These are phyloP conservation scores for Nycticebus coucang DNA, from an alignment of 2,113 vertebrate genomes.

Conservation along the genomic window DNA sequence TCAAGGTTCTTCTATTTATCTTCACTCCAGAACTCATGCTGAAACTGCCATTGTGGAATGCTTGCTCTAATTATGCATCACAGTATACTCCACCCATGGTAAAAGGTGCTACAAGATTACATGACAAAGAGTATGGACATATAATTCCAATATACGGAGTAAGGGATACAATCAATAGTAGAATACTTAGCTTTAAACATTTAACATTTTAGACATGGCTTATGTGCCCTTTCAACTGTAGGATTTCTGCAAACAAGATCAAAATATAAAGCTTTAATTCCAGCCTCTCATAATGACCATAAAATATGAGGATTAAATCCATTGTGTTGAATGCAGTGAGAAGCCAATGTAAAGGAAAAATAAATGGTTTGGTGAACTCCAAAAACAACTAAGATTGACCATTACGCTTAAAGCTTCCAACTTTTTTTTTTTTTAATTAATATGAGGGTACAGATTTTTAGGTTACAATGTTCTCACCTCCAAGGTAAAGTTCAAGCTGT, in stretches of 20 bases:
- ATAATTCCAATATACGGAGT: neutral
- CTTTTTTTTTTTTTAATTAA: too few species aligned
- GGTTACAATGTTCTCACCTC: too few species aligned
- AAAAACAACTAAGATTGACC: neutral
- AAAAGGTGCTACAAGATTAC: neutral
- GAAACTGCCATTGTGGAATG: neutral
- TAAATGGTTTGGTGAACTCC: neutral
- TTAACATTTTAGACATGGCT: neutral
- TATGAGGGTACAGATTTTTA: too few species aligned
- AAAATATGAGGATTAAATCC: neutral
- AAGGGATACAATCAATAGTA: neutral
- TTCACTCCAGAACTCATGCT: neutral
- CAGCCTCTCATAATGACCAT: neutral
- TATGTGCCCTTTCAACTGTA: neutral
- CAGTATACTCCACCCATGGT: neutral
- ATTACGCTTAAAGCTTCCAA: neutral
- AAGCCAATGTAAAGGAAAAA: neutral
- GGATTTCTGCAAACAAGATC: neutral
- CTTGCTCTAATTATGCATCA: neutral
- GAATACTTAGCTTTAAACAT: neutral
- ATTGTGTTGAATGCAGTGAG: neutral
- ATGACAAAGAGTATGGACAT: neutral
- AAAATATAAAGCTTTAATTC: neutral
- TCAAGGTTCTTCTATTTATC: neutral
- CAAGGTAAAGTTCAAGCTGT: too few species aligned